These are phyloP conservation scores for Nymphalis urticae DNA, from an alignment of 2,888 invertebrate genomes.

Conservation along the genomic window DNA sequence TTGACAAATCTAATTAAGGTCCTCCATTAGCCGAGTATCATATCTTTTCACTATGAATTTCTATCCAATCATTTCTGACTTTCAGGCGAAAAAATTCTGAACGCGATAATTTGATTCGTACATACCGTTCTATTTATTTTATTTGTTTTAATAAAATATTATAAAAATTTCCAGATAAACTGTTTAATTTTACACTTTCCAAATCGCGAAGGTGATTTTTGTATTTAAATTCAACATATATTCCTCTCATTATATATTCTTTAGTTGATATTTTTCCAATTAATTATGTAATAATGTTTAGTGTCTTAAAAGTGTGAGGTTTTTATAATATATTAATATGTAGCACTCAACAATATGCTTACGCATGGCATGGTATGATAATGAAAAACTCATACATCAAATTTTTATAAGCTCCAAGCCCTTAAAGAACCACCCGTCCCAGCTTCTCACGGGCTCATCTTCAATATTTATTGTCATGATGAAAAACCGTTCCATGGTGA, in stretches of 20 bases:
- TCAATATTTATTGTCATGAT: no score
- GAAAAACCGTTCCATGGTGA: no score
- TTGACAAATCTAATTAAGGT: conserved; percentile 40
- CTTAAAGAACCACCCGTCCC: no score
- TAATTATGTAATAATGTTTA: no score
- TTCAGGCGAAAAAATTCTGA: neutral
- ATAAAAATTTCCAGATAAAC: conserved; percentile 7
- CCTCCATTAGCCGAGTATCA: conserved; percentile 36
- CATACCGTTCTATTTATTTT: conserved; percentile 14
- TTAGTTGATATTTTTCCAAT: no score
- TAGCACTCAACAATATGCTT: no score
- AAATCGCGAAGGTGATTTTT: neutral
- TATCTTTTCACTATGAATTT: conserved; percentile 23
- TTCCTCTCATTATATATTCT: neutral
- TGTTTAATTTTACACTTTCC: conserved; percentile 16
- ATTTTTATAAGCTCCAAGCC: no score
- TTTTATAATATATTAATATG: no score
- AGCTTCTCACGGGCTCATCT: no score
- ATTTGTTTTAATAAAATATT: conserved; percentile 13
- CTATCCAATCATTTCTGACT: neutral
- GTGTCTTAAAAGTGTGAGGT: no score
- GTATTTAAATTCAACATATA: neutral
- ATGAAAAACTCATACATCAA: no score
- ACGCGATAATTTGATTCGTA: conserved; percentile 12
- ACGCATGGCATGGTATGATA: no score